Base-by-base conservation (phyloP, 2,797 vertebrate species). In the Remorina albescens region DNA sequence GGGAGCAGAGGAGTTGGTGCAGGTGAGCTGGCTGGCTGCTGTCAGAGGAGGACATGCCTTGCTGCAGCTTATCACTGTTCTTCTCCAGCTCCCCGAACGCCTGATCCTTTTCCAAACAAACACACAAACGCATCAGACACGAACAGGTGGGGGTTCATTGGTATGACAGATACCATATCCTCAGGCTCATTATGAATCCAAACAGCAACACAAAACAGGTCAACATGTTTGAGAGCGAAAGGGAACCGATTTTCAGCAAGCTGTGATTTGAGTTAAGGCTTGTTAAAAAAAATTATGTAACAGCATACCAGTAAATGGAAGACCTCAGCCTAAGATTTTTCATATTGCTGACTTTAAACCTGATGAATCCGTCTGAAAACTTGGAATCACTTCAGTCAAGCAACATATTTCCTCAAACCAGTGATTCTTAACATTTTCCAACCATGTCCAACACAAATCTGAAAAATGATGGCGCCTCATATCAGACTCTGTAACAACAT, bases 81-180 rank as follows among this genome's bases (percentile, higher is more conserved):
- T 99, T 99, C 91, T 99, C 98, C 90, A 99, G 92, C 83, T 99
- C 98, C 26, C 98, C 98, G 50, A 99, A 98, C 0, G 98, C 98
- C 92, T 98, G 98, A 85, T 99, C 98, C 98, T 99, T 82, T 59
- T 80, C 13, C 37, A 64, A 69, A 66, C 12, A 67, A 11, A 57
- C 41, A 37, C 13, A 61, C n/a, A 58, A 55, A 55, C 25, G 67
- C 26, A 61, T 30, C 54, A 79, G 16, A 46, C 15, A 57, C 12
- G 18, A 37, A 41, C 34, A 37, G 19, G 19, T 19, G 2, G 1
- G 2, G 18, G 5, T 21, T 54, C 19, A 55, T 12, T 25, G 12
- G 23, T 25, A 23, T 37, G 5, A 8, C n/a, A 47, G 23, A 23
- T n/a, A 13, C 2, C 1, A 28, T 6, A 12, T 42, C 34, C 13